phyloP scores from a whole-genome alignment of 2,888 invertebrate species.

The Danaus chrysippus region DNA sequence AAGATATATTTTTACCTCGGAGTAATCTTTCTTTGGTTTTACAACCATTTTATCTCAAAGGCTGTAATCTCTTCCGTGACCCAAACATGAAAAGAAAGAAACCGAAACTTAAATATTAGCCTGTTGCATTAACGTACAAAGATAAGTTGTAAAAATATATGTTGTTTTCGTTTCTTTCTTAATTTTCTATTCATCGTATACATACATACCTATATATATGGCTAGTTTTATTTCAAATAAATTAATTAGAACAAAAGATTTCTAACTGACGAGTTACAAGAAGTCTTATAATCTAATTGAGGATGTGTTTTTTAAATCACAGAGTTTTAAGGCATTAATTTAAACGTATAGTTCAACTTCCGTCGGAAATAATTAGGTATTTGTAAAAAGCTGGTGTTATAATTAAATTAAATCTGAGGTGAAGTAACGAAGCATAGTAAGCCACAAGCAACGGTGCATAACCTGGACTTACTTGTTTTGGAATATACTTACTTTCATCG shows the following conservation, averaged over 20 bases:
- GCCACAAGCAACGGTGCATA: slow-evolving; percentile 44
- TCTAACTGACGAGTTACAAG: no score
- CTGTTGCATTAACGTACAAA: no score
- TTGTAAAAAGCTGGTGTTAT: slow-evolving; percentile 48
- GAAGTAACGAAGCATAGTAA: slow-evolving; percentile 57
- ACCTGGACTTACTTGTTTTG: slow-evolving; percentile 36
- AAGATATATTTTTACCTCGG: no score
- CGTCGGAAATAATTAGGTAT: slow-evolving; percentile 66
- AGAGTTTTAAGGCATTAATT: slow-evolving; percentile 10
- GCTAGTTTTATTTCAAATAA: not conserved
- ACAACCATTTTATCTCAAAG: no score
- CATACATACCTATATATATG: no score
- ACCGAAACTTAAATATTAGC: no score
- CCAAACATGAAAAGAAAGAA: no score
- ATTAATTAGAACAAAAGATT: not conserved
- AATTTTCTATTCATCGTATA: no score
- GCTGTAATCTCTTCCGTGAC: no score
- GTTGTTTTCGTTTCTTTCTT: no score
- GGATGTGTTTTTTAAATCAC: slow-evolving; percentile 4
- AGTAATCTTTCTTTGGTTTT: no score
- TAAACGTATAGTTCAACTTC: slow-evolving; percentile 32
- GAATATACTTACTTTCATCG: not conserved
- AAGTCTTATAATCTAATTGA: not conserved
- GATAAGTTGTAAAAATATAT: no score
- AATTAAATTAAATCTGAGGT: slow-evolving; percentile 64